Conservation (phyloP, 2,888 invertebrate species). For the Ptychoptera albimana region DNA sequence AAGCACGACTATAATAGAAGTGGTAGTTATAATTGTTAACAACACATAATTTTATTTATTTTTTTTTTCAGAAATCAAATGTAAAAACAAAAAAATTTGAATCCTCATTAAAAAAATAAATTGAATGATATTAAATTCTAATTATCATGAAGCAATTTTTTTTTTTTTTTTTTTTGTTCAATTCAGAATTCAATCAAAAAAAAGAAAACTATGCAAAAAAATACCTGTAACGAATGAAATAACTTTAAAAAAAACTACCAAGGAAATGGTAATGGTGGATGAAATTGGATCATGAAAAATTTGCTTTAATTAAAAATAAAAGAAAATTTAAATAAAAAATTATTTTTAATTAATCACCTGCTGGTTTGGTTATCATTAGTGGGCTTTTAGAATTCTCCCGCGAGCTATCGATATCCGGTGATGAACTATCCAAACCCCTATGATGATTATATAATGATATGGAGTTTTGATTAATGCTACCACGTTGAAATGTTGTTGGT, state of each 20-base stretch:
- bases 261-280: background rate
- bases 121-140: too few relatives aligned
- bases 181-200: too few relatives aligned
- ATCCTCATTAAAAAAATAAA: too few relatives aligned
- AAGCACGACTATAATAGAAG: too few relatives aligned
- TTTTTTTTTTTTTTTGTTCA: too few relatives aligned
- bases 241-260: background rate
- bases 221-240: too few relatives aligned
- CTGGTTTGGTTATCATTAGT: slow-evolving; percentile 22
- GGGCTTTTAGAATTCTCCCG: slow-evolving; percentile 31
- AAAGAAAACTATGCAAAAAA: background rate
- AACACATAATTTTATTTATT: too few relatives aligned
- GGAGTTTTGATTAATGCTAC: too few relatives aligned
- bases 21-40: too few relatives aligned
- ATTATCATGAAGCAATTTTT: too few relatives aligned
- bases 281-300: background rate
- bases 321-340: background rate
- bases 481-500: slow-evolving; percentile 2
- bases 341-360: slow-evolving; percentile 10
- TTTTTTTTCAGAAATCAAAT: too few relatives aligned
- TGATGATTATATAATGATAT: background rate
- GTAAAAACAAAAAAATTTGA: too few relatives aligned
- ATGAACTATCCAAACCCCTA: slow-evolving; percentile 16
- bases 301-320: background rate
- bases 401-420: slow-evolving; percentile 29